Evolutionary conservation across 1,140 invertebrate genomes (phyloP).

Genomic region (Branchinecta lindahli): DNA sequence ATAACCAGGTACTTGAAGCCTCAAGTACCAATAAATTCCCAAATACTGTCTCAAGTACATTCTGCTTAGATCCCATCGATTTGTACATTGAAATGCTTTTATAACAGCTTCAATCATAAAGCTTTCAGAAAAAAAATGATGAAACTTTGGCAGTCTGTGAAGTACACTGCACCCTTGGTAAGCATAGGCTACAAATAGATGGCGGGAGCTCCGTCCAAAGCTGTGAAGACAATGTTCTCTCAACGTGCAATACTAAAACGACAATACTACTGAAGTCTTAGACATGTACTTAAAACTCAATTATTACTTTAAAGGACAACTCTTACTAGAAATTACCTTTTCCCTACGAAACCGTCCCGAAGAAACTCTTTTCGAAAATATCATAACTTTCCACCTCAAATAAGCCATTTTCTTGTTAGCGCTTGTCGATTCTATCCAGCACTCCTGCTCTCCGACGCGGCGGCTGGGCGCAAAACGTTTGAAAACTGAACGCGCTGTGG

Average conservation of each 20-base stretch:
- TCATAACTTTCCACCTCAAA: no score
- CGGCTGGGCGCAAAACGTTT: no score
- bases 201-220: background rate
- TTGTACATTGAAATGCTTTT: background rate
- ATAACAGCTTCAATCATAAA: background rate
- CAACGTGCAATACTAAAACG: background rate
- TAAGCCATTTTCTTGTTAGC: no score
- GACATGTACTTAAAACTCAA: no score
- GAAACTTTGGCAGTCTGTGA: background rate
- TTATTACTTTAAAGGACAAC: no score
- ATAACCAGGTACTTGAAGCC: constrained; percentile 12
- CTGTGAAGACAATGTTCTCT: background rate
- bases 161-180: background rate
- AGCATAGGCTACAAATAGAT: background rate
- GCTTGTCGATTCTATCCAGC: no score
- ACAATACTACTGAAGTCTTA: background rate
- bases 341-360: no score
- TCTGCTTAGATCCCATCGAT: background rate
- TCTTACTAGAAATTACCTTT: no score
- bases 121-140: background rate
- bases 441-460: no score
- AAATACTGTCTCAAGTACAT: background rate
- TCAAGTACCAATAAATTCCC: constrained; percentile 7
- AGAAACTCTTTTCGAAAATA: no score
- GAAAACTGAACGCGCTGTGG: no score